Base-by-base conservation (phyloP, 2,888 invertebrate species). In the Ennomos quercinarius region DNA sequence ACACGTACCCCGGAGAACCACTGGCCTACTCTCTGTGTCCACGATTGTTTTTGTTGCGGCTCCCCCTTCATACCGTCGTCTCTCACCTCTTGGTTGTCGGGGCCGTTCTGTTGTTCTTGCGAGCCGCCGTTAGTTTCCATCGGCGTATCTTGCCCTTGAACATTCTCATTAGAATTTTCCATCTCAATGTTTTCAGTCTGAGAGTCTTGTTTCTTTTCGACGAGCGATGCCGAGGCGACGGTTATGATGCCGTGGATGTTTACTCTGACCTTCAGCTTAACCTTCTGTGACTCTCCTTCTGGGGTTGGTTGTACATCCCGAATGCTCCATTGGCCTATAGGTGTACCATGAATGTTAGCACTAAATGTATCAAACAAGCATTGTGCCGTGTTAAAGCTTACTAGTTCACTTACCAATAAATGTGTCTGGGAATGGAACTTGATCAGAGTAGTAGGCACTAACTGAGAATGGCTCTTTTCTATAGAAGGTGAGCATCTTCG, bases 241-340 rank as follows among this genome's bases (percentile, higher is more conserved):
- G 95, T 95, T 79, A 99, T 96, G 63, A 99, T 96, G 50, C 99
- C 99, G 84, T 99, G 97, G 49, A 97, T 94, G 92, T 99, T 99
- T 54, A 99, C 94, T 72, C 99, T 95, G 8, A 98, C 98, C 93
- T 99, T 99, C 5, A 99, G 96, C 90, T 99, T 99, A 1, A 99
- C 96, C 87, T 98, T 99, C 66, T 98, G 96, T n/a, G 96, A 95
- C 77, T 98, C 98, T 36, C 98, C 98, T 64, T 97, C 97, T 0
- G 96, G 87, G 35, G 96, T 96, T 5, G 99, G 97, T 72, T 96
- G 96, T 6, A 99, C 95, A 78, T 97, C 97, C 76, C 95, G 95
- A 61, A 98, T 95, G 47, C 94, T 90, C 95, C 96, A 98, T 59
- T 94, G 93, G 68, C 96, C 96, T 96, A 71, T 27, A 73, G 48